Evolutionary conservation across 2,113 vertebrate genomes (phyloP).

Genomic region (Pseudonaja textilis): DNA sequence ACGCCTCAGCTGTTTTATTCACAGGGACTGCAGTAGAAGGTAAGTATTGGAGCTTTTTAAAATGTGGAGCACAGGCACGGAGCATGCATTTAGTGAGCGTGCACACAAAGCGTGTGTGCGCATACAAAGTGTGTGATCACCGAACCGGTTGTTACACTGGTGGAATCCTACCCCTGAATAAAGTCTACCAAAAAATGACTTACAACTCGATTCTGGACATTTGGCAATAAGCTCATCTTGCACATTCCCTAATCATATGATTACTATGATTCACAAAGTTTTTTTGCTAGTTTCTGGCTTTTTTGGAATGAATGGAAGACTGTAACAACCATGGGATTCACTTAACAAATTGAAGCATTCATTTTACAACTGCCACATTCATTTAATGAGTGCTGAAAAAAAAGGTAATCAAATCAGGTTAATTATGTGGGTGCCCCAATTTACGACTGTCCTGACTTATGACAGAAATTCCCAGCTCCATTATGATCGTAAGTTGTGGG

Average conservation of each 20-base stretch:
- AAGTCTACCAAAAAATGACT: not conserved
- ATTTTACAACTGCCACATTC: not conserved
- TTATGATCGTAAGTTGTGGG: not conserved
- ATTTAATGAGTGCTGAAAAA: not conserved
- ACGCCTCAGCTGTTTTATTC: too few relatives aligned
- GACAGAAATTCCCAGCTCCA: not conserved
- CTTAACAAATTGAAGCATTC: not conserved
- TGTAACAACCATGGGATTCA: not conserved
- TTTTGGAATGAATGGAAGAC: not conserved
- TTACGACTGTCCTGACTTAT: not conserved
- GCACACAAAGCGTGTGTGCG: too few relatives aligned
- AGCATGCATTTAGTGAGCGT: too few relatives aligned
- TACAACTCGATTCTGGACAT: not conserved
- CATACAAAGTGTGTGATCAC: too few relatives aligned
- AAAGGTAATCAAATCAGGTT: not conserved
- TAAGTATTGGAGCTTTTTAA: too few relatives aligned
- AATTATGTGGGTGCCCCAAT: not conserved
- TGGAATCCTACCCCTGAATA: too few relatives aligned
- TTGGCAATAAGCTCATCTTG: not conserved
- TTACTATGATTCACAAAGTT: not conserved
- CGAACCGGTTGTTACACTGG: too few relatives aligned
- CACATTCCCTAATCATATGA: not conserved
- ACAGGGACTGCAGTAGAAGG: too few relatives aligned
- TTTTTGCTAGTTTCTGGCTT: not conserved
- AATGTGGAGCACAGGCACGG: too few relatives aligned